Evolutionary conservation across 2,888 invertebrate genomes (phyloP).

Genomic region (Acanthosepion pharaonis): DNA sequence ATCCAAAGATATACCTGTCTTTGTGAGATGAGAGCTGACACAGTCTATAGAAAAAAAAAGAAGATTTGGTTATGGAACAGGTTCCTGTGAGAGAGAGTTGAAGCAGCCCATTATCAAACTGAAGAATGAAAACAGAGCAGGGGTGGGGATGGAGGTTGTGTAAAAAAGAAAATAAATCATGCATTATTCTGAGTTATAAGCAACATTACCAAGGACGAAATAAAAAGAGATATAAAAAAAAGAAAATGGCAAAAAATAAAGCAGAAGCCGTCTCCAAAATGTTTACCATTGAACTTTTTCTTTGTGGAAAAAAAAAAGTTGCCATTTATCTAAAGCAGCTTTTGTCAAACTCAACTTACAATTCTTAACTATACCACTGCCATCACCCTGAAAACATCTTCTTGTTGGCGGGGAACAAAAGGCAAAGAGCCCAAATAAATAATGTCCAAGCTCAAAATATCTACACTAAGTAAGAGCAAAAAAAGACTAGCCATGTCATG

Average conservation of each 20-base stretch:
- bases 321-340: conserved; percentile 12
- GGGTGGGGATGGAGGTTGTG: too few relatives aligned
- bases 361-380: neutral
- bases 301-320: neutral
- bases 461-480: neutral
- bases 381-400: neutral
- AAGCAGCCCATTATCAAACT: neutral
- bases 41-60: neutral
- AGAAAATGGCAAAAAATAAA: neutral
- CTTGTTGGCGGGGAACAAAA: neutral
- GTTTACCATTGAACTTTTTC: neutral
- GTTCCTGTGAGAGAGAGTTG: neutral
- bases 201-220: neutral
- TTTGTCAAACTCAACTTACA: neutral
- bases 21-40: conserved; percentile 2
- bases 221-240: neutral
- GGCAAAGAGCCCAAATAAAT: neutral
- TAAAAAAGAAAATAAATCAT: neutral
- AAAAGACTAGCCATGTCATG: neutral
- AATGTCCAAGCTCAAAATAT: neutral
- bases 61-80: neutral
- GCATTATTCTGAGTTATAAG: neutral
- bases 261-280: neutral
- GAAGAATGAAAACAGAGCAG: neutral
- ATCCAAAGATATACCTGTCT: neutral